A percentile compares a stretch with the other conserved stretches of the same genome.
Evolutionary conservation across 2,797 vertebrate genomes (phyloP).

Genomic region (Leptodactylus fallax): DNA sequence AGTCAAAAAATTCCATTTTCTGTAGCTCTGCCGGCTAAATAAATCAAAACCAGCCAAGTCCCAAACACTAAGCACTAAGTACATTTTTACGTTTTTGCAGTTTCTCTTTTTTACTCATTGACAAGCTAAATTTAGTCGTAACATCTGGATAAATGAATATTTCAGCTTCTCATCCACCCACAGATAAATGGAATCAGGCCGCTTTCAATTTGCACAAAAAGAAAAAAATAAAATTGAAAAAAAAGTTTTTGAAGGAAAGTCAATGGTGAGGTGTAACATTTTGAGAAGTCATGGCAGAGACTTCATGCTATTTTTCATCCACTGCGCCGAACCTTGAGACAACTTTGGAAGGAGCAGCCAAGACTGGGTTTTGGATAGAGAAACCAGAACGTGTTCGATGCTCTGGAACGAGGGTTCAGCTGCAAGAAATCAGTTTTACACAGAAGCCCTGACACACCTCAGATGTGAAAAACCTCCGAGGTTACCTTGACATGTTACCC

Average conservation of each 20-base stretch:
- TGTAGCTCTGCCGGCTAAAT: background rate
- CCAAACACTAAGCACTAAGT: background rate
- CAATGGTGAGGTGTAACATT: background rate
- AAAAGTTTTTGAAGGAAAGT: background rate
- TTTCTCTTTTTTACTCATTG: slow-evolving; percentile 33
- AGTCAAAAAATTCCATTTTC: background rate
- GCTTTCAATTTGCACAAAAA: fast-evolving
- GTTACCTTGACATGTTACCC: slow-evolving; percentile 81
- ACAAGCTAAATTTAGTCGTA: slow-evolving; percentile 61
- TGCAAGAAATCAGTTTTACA: slow-evolving; percentile 64
- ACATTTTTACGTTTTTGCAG: background rate
- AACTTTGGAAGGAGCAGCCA: slow-evolving; percentile 56
- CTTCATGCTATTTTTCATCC: slow-evolving; percentile 40
- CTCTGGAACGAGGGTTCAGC: slow-evolving; percentile 65
- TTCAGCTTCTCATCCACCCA: slow-evolving; percentile 21
- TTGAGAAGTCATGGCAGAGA: background rate
- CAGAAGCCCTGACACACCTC: slow-evolving; percentile 73
- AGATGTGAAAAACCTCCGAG: slow-evolving; percentile 75
- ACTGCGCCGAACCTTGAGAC: slow-evolving; percentile 24
- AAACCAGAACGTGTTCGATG: slow-evolving; percentile 64
- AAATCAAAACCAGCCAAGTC: background rate
- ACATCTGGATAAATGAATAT: slow-evolving; percentile 44
- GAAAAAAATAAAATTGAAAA: too few relatives aligned
- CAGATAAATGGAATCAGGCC: slow-evolving; percentile 21
- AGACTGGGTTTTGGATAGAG: slow-evolving; percentile 63